Percentiles rank a stretch among this genome's conserved stretches.
phyloP scores from a whole-genome alignment of 1,140 invertebrate species.

The Palaemon carinicauda region DNA sequence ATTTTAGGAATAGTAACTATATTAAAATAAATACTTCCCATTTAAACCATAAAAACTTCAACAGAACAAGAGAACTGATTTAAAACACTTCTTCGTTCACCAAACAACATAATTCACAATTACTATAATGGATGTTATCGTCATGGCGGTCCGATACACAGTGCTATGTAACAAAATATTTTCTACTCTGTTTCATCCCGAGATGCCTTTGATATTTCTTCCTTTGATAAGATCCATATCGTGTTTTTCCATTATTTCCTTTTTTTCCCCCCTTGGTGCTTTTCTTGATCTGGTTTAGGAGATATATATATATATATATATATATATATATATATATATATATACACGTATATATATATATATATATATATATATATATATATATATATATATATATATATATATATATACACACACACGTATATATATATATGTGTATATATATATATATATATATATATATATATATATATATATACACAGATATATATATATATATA shows the following conservation, averaged over 20 bases:
- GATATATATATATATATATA: neutral
- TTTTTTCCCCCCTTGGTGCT: no score
- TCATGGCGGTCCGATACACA: neutral
- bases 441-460: constrained; percentile 2
- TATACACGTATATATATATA: neutral
- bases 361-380: neutral
- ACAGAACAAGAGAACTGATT: neutral
- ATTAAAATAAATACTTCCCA: no score
- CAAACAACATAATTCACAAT: neutral
- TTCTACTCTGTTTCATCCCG: no score
- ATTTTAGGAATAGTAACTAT: no score
- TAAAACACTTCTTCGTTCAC: neutral
- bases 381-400: constrained; percentile 2
- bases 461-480: neutral
- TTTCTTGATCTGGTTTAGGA: no score
- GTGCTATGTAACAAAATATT: neutral
- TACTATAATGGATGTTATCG: neutral
- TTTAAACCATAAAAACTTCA: no score
- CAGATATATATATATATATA: neutral
- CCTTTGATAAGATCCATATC: no score
- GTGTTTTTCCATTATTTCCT: no score
- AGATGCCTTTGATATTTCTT: no score
- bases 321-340: constrained; percentile 2
- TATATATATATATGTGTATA: neutral
- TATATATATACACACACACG: neutral